A percentile compares a stretch with the other conserved stretches of the same genome.
These are phyloP conservation scores for Xiphorhynchus erythropygius DNA, from an alignment of 2,797 vertebrate genomes.

Conservation along the genomic window DNA sequence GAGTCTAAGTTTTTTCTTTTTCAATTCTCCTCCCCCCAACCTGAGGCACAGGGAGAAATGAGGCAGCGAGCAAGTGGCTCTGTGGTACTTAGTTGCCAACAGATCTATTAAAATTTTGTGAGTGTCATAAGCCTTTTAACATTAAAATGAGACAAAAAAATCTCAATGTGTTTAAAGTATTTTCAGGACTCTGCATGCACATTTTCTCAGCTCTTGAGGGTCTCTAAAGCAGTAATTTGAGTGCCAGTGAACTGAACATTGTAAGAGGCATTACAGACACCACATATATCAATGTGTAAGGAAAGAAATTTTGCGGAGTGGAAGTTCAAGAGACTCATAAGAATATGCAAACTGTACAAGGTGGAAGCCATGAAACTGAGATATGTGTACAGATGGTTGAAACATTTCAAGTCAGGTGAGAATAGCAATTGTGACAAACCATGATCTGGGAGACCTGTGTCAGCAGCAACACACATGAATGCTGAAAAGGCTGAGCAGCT, in stretches of 20 bases:
- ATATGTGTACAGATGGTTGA: conserved; percentile 66
- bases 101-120: not conserved
- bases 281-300: not conserved
- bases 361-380: conserved; percentile 52
- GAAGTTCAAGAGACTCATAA: not conserved
- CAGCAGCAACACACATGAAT: conserved; percentile 58
- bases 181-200: not conserved
- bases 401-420: conserved; percentile 65
- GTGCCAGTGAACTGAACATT: not conserved
- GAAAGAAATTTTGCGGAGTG: not conserved
- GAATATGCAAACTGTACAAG: conserved; percentile 6
- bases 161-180: not conserved
- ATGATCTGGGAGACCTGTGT: conserved; percentile 61
- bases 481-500: conserved; percentile 64
- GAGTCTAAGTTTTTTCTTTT: not conserved
- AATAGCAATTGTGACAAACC: conserved; percentile 65
- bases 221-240: not conserved
- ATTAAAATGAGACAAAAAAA: not conserved
- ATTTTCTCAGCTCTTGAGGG: not conserved
- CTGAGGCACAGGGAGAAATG: not conserved
- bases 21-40: not conserved
- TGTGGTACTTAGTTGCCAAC: not conserved
- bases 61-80: not conserved
- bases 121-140: not conserved
- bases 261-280: not conserved